Percentiles rank a stretch among this genome's conserved stretches.
These are phyloP conservation scores for Pachydiplax longipennis DNA, from an alignment of 2,888 invertebrate genomes.

Conservation along the genomic window DNA sequence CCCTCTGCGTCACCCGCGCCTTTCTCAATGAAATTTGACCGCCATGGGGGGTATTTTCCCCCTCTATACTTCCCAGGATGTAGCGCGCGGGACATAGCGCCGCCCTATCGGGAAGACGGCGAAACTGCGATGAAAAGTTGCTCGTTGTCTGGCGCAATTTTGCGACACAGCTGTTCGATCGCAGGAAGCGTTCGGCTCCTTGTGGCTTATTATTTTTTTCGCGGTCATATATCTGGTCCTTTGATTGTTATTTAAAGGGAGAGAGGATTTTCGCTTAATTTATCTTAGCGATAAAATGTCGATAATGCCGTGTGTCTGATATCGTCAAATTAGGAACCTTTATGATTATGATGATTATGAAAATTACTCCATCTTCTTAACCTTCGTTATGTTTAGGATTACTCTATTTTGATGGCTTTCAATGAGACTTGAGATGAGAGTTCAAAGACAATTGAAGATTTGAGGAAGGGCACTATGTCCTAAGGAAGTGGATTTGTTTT, in stretches of 20 bases:
- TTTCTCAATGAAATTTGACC: constrained; percentile 45
- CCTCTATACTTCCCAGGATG: neutral
- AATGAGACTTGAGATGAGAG: too few species aligned
- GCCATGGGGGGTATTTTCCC: constrained; percentile 12
- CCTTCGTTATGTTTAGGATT: too few species aligned
- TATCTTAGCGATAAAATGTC: neutral
- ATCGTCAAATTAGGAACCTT: too few species aligned
- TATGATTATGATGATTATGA: too few species aligned
- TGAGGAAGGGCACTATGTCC: too few species aligned
- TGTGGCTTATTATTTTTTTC: neutral
- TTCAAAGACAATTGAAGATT: too few species aligned
- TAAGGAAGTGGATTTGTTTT: too few species aligned
- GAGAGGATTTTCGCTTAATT: neutral
- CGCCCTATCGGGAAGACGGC: constrained; percentile 31
- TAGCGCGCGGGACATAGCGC: constrained; percentile 36
- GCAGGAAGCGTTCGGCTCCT: neutral
- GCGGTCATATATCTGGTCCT: neutral
- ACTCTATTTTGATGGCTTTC: too few species aligned
- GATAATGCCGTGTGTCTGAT: too few species aligned
- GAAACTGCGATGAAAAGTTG: constrained; percentile 32
- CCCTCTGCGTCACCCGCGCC: constrained; percentile 7
- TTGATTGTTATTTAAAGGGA: neutral
- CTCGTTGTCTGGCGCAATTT: constrained; percentile 32
- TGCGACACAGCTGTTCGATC: constrained; percentile 39
- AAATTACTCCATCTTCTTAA: too few species aligned